phyloP scores from a whole-genome alignment of 2,888 invertebrate species.

The Brachyptera risi region DNA sequence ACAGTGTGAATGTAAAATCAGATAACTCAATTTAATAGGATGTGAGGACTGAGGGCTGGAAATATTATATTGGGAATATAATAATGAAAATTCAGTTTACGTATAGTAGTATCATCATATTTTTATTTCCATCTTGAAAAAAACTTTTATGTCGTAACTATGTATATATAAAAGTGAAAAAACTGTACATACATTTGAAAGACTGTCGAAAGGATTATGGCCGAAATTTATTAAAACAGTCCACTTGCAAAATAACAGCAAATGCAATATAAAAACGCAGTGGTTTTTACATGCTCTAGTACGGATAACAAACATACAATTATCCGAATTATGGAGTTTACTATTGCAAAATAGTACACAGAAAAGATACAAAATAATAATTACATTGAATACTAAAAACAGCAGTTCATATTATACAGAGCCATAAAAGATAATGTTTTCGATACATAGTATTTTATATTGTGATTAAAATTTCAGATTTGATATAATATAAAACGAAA shows the following conservation, averaged over 20 bases:
- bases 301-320: background rate
- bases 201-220: too few species aligned
- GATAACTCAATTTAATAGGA: too few species aligned
- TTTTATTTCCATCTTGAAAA: background rate
- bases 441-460: background rate
- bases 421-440: background rate
- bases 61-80: too few species aligned
- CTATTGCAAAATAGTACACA: background rate
- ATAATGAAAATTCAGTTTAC: too few species aligned
- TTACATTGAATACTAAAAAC: background rate
- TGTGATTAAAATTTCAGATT: slow-evolving; percentile 7
- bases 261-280: slow-evolving; percentile 3
- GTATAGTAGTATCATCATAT: slow-evolving; percentile 7
- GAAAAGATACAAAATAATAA: background rate
- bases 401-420: slow-evolving; percentile 15
- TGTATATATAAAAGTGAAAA: slow-evolving; percentile 27
- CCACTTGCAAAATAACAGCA: background rate
- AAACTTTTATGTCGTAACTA: slow-evolving; percentile 18
- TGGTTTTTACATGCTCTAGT: too few species aligned
- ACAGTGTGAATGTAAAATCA: too few species aligned
- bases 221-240: background rate
- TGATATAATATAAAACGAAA: background rate
- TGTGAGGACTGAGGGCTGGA: too few species aligned
- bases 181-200: slow-evolving; percentile 25
- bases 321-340: background rate